Evolutionary conservation across 2,888 invertebrate genomes (phyloP).

Genomic region (Aradus depressus): DNA sequence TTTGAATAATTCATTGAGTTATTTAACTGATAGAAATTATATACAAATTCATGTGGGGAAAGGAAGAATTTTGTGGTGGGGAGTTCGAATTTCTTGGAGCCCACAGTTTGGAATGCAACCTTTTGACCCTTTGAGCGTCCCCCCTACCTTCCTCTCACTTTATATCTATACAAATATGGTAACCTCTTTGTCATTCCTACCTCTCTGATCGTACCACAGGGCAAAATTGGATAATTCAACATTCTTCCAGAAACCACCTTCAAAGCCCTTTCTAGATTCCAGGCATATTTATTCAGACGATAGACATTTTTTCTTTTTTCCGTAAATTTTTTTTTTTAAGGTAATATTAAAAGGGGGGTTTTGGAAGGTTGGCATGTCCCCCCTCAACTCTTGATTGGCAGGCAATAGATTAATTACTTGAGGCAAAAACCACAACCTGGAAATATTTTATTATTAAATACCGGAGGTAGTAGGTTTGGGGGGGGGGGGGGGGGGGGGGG

Average conservation of each 20-base stretch:
- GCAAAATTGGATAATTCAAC: slow-evolving; percentile 21
- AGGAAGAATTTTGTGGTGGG: too few relatives aligned
- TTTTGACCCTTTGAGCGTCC: too few relatives aligned
- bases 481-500: too few relatives aligned
- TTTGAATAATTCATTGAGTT: too few relatives aligned
- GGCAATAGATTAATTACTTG: slow-evolving; percentile 24
- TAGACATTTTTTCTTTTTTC: too few relatives aligned
- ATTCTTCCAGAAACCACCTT: slow-evolving; percentile 18
- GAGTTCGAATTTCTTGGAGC: too few relatives aligned
- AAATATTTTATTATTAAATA: slow-evolving; percentile 27
- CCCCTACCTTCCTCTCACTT: not conserved
- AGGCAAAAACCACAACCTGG: slow-evolving; percentile 23
- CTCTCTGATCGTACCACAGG: too few relatives aligned
- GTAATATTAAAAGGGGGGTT: slow-evolving; percentile 21
- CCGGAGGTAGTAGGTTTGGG: too few relatives aligned
- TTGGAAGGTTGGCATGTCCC: slow-evolving; percentile 18
- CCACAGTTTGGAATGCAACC: too few relatives aligned
- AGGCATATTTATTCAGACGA: slow-evolving; percentile 22
- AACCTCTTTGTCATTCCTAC: slow-evolving; percentile 10
- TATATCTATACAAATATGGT: too few relatives aligned
- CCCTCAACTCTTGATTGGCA: slow-evolving; percentile 22
- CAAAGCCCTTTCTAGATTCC: slow-evolving; percentile 23
- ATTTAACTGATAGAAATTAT: too few relatives aligned
- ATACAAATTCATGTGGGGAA: too few relatives aligned
- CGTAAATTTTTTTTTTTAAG: slow-evolving; percentile 24